Percentiles rank a stretch among this genome's conserved stretches.
phyloP scores from a whole-genome alignment of 2,888 invertebrate species.

The Trichogramma evanescens region DNA sequence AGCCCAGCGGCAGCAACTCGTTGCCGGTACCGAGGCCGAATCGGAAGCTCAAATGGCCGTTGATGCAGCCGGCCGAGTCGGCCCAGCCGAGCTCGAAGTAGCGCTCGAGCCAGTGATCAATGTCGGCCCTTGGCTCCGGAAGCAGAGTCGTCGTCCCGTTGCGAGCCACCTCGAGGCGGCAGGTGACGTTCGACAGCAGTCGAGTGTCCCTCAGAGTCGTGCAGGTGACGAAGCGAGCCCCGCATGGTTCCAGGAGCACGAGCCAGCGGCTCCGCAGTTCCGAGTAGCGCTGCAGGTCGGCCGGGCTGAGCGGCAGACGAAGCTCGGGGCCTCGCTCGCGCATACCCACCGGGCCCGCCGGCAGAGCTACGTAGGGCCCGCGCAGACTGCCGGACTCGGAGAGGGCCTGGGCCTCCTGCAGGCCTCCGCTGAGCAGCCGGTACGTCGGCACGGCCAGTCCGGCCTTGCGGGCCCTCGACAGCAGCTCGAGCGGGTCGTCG shows the following conservation, averaged over 20 bases:
- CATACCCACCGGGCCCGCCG: slow-evolving; percentile 68
- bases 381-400: slow-evolving; percentile 58
- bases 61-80: slow-evolving; percentile 61
- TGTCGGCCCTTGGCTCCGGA: slow-evolving; percentile 59
- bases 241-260: slow-evolving; percentile 67
- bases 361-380: slow-evolving; percentile 63
- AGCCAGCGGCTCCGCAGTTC: slow-evolving; percentile 75
- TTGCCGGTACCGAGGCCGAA: slow-evolving; percentile 56
- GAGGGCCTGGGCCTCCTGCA: slow-evolving; percentile 61
- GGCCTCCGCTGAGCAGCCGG: slow-evolving; percentile 57
- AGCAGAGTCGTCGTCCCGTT: slow-evolving; percentile 60
- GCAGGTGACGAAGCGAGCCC: slow-evolving; percentile 67
- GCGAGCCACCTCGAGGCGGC: slow-evolving; percentile 62
- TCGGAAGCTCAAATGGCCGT: slow-evolving; percentile 73
- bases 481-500: slow-evolving; percentile 70
- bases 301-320: slow-evolving; percentile 58
- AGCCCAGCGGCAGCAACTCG: slow-evolving; percentile 59
- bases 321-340: slow-evolving; percentile 62
- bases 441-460: slow-evolving; percentile 64
- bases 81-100: slow-evolving; percentile 62
- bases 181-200: slow-evolving; percentile 74
- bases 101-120: slow-evolving; percentile 58
- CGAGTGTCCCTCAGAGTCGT: slow-evolving; percentile 74
- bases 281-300: slow-evolving; percentile 55
- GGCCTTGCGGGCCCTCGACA: slow-evolving; percentile 62